These are phyloP conservation scores for Todus mexicanus DNA, from an alignment of 2,797 vertebrate genomes.

Conservation along the genomic window DNA sequence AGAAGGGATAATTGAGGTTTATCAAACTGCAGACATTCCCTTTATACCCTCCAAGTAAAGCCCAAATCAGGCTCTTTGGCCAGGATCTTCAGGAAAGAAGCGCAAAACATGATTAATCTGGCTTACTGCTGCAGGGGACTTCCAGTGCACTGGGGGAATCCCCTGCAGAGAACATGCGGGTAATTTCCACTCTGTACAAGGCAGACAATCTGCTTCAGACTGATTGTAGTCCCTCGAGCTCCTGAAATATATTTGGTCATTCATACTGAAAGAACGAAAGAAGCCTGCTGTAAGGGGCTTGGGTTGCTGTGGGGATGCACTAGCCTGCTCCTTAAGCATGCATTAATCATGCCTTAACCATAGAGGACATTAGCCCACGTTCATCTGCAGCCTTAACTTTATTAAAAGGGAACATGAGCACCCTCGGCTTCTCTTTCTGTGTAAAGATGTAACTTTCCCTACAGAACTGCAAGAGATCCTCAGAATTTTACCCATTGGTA, in stretches of 20 bases:
- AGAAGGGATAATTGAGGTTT: neutral
- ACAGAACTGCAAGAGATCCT: neutral
- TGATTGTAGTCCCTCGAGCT: neutral
- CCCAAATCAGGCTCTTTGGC: neutral
- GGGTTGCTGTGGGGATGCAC: neutral
- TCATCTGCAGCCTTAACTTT: neutral
- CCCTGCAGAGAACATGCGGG: neutral
- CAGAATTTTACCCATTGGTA: conserved; percentile 47
- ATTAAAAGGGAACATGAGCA: neutral
- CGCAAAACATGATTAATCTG: neutral
- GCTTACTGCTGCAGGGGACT: neutral
- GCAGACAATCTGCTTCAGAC: neutral
- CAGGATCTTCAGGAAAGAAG: neutral
- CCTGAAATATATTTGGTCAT: neutral
- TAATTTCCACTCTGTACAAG: neutral
- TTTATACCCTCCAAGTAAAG: neutral
- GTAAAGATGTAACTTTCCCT: conserved; percentile 7
- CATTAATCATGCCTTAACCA: conserved; percentile 3
- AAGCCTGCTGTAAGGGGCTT: neutral
- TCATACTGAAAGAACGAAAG: neutral
- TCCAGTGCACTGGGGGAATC: conserved; percentile 14
- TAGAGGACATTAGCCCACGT: neutral
- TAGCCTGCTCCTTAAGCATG: neutral
- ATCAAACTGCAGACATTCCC: neutral
- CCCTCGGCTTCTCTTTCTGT: neutral